Evolutionary conservation across 2,888 invertebrate species (phyloP).

Genomic region (Bugulina stolonifera): DNA sequence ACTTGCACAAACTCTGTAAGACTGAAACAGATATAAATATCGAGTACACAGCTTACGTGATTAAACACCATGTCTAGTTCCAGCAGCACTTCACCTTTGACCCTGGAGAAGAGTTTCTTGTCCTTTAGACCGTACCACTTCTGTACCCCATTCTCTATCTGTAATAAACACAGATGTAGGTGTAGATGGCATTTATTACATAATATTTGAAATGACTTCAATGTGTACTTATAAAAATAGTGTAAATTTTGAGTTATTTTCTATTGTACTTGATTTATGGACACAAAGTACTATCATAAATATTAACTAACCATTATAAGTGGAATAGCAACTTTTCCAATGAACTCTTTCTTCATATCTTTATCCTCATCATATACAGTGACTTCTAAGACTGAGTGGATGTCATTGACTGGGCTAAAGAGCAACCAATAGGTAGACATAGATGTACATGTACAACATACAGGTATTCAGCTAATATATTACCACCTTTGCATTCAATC

Average conservation of each 20-base stretch:
- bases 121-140: constrained; percentile 95
- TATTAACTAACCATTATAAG: constrained; percentile 59
- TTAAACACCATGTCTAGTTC: constrained; percentile 91
- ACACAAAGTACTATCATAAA: background rate
- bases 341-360: constrained; percentile 87
- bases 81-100: constrained; percentile 89
- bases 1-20: too few species aligned
- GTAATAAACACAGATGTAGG: background rate
- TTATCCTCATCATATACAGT: constrained; percentile 97
- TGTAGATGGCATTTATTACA: too few species aligned
- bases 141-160: constrained; percentile 45
- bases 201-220: too few species aligned
- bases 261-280: too few species aligned
- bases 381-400: constrained; percentile 85
- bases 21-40: too few species aligned
- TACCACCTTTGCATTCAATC: too few species aligned
- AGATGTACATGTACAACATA: too few species aligned
- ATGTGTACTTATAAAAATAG: too few species aligned
- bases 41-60: constrained; percentile 65
- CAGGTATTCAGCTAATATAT: too few species aligned
- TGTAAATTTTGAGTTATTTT: too few species aligned
- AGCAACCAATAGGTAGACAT: background rate
- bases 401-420: constrained; percentile 63
- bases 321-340: constrained; percentile 86
- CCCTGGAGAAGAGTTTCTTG: constrained; percentile 78